phyloP scores from a whole-genome alignment of 2,888 invertebrate species.

The Noctua pronuba region DNA sequence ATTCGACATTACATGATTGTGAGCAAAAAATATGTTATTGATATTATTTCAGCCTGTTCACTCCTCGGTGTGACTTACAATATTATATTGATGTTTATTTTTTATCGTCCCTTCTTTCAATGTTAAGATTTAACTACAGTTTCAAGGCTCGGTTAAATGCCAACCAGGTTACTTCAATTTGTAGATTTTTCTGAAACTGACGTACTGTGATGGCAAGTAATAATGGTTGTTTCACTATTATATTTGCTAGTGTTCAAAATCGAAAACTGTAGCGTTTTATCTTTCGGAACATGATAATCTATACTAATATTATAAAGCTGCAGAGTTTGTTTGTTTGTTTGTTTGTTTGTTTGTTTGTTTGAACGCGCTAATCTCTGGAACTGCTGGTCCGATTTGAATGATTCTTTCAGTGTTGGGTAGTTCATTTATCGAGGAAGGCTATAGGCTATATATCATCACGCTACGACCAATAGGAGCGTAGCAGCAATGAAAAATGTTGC shows the following conservation, averaged over 20 bases:
- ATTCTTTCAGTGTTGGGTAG: too few species aligned
- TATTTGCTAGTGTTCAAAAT: conserved; percentile 2
- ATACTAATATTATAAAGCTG: too few species aligned
- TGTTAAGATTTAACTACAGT: conserved; percentile 36
- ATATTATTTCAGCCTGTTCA: conserved; percentile 24
- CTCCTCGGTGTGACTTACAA: conserved; percentile 16
- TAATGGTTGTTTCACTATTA: conserved; percentile 1
- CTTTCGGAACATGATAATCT: background rate
- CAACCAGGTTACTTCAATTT: conserved; percentile 43
- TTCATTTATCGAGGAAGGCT: too few species aligned
- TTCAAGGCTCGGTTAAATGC: conserved; percentile 51
- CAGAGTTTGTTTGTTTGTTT: too few species aligned
- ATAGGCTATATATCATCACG: too few species aligned
- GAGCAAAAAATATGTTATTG: conserved; percentile 36
- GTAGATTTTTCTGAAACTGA: conserved; percentile 38
- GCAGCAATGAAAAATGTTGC: too few species aligned
- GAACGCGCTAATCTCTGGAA: too few species aligned
- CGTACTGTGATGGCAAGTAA: conserved; percentile 23
- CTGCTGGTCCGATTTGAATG: too few species aligned
- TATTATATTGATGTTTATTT: conserved; percentile 31
- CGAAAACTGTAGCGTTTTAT: background rate
- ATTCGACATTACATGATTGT: conserved; percentile 12
- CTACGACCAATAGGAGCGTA: too few species aligned
- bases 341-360: too few species aligned
- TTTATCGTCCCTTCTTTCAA: conserved; percentile 38